Percentiles rank a stretch among this genome's conserved stretches.
Conservation (phyloP, 2,888 invertebrate species). For the Nomada ferruginata region DNA sequence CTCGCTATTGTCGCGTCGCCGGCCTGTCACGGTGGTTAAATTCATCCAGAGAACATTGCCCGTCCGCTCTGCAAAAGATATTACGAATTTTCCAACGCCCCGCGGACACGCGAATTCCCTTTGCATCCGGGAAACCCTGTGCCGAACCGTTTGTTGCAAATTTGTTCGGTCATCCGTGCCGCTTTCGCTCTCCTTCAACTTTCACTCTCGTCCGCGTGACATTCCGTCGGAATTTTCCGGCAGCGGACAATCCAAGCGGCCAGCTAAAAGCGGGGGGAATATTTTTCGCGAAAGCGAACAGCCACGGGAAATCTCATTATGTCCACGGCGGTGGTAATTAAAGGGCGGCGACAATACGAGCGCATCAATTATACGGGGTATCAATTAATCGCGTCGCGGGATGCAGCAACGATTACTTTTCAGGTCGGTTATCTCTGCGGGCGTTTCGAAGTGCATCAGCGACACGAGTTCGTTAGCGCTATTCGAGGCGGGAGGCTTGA, state of each 20-base stretch:
- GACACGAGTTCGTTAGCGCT: conserved; percentile 59
- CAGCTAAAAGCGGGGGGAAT: neutral
- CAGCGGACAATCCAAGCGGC: neutral
- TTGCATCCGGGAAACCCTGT: neutral
- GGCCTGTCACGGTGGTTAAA: neutral
- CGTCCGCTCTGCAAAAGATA: too few species aligned
- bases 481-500: conserved; percentile 55
- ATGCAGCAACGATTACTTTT: conserved; percentile 40
- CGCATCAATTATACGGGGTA: conserved; percentile 30
- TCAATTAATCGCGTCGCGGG: conserved; percentile 35
- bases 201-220: neutral
- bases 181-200: neutral
- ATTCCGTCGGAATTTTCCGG: neutral
- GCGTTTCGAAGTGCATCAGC: conserved; percentile 42
- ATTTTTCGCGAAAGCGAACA: neutral
- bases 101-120: neutral
- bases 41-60: neutral
- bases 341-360: neutral
- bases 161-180: neutral
- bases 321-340: conserved; percentile 16
- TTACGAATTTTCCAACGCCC: too few species aligned
- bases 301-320: neutral
- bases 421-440: conserved; percentile 21
- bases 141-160: too few species aligned
- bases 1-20: conserved; percentile 5